Percentiles rank a stretch among this genome's conserved stretches.
These are phyloP conservation scores for Actias luna DNA, from an alignment of 2,888 invertebrate genomes.

Conservation along the genomic window DNA sequence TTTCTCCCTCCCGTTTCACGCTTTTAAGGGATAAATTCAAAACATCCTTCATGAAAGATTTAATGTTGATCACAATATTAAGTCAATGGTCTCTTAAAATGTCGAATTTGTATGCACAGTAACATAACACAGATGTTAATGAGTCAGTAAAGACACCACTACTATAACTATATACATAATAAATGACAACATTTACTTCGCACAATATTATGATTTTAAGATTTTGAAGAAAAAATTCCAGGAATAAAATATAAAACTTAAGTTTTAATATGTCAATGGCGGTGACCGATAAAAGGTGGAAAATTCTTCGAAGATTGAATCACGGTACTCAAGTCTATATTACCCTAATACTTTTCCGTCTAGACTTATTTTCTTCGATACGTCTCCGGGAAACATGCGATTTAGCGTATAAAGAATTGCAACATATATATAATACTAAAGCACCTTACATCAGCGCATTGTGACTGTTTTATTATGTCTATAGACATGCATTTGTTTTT, in stretches of 20 bases:
- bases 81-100: too few relatives aligned
- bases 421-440: not conserved
- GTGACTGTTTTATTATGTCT: not conserved
- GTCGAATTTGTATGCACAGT: too few relatives aligned
- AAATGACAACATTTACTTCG: too few relatives aligned
- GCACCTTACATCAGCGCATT: not conserved
- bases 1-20: too few relatives aligned
- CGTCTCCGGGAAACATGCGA: conserved; percentile 10
- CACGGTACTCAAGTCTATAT: conserved; percentile 10
- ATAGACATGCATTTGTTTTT: not conserved
- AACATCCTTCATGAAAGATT: too few relatives aligned
- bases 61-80: too few relatives aligned
- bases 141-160: too few relatives aligned
- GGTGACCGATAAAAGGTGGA: conserved; percentile 17
- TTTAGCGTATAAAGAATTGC: not conserved
- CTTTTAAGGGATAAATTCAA: too few relatives aligned
- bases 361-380: conserved; percentile 5
- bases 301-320: conserved; percentile 19
- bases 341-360: conserved; percentile 15
- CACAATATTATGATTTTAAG: too few relatives aligned
- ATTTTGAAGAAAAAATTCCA: too few relatives aligned
- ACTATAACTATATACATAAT: too few relatives aligned
- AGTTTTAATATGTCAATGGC: conserved; percentile 14
- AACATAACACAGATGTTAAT: too few relatives aligned
- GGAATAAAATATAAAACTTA: not conserved